A percentile compares a stretch with the other conserved stretches of the same genome.
Conservation (phyloP, 2,888 invertebrate species). For the Dyspetes luteomarginatus region DNA sequence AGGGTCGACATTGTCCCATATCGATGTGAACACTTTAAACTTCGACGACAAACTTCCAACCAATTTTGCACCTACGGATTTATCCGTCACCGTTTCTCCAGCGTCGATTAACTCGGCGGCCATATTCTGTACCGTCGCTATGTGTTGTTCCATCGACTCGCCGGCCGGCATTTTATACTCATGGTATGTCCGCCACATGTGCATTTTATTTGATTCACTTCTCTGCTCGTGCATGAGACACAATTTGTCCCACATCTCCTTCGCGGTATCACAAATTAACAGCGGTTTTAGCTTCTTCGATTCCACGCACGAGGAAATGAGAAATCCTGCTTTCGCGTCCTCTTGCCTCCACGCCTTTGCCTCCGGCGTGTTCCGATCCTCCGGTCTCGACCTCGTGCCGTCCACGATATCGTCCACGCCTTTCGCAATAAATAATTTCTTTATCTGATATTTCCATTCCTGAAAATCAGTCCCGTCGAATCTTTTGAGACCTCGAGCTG, state of each 20-base stretch:
- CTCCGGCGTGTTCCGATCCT: background rate
- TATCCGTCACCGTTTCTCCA: slow-evolving; percentile 44
- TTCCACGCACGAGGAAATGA: slow-evolving; percentile 40
- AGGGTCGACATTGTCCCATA: slow-evolving; percentile 40
- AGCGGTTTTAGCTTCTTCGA: slow-evolving; percentile 27
- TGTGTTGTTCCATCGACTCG: slow-evolving; percentile 52
- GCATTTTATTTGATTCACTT: slow-evolving; percentile 50
- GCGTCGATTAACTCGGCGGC: slow-evolving; percentile 34
- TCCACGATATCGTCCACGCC: slow-evolving; percentile 55
- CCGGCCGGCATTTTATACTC: slow-evolving; percentile 51
- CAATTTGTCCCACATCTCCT: slow-evolving; percentile 53
- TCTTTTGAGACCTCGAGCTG: slow-evolving; percentile 38
- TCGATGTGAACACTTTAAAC: slow-evolving; percentile 22
- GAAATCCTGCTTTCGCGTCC: slow-evolving; percentile 35
- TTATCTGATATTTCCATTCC: slow-evolving; percentile 54
- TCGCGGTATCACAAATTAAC: slow-evolving; percentile 35
- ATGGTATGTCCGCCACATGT: slow-evolving; percentile 48
- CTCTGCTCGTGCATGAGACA: slow-evolving; percentile 49
- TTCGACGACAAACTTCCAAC: slow-evolving; percentile 45
- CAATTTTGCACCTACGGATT: slow-evolving; percentile 31
- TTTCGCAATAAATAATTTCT: slow-evolving; percentile 50
- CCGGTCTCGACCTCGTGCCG: slow-evolving; percentile 43
- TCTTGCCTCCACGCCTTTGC: slow-evolving; percentile 27
- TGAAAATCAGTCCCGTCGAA: slow-evolving; percentile 60
- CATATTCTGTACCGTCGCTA: slow-evolving; percentile 57